Evolutionary conservation across 2,797 vertebrate genomes (phyloP).

Genomic region (Triplophysa bombifrons): DNA sequence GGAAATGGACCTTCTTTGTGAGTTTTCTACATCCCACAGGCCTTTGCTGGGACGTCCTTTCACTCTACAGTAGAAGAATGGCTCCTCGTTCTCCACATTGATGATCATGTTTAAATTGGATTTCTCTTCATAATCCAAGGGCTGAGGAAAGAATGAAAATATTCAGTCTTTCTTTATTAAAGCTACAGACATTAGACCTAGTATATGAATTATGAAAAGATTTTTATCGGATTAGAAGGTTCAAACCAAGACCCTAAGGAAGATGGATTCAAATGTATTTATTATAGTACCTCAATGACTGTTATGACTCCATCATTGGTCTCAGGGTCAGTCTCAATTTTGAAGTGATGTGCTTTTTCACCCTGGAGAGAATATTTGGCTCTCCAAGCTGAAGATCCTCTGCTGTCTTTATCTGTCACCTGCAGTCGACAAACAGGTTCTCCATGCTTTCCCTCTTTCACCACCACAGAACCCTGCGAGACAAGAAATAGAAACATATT

Average conservation of each 20-base stretch:
- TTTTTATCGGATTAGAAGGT: too few species aligned
- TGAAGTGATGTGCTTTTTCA: conserved; percentile 29
- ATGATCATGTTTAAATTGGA: conserved; percentile 2
- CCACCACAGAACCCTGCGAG: not conserved
- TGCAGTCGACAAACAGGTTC: conserved; percentile 28
- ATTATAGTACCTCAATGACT: conserved; percentile 21
- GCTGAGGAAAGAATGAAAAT: conserved; percentile 17
- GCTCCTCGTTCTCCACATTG: conserved; percentile 46
- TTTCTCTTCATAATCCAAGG: conserved; percentile 21
- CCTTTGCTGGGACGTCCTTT: not conserved
- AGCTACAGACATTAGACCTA: too few species aligned
- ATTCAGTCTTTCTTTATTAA: too few species aligned
- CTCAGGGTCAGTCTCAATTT: conserved; percentile 14
- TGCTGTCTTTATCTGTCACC: conserved; percentile 39
- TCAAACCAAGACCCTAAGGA: too few species aligned
- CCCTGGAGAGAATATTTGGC: conserved; percentile 37
- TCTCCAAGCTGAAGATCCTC: conserved; percentile 44
- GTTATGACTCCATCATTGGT: conserved; percentile 45
- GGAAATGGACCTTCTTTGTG: not conserved
- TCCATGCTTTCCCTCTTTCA: conserved; percentile 15
- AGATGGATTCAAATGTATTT: too few species aligned
- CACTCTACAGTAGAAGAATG: conserved; percentile 43
- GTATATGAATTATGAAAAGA: too few species aligned
- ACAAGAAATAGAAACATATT: not conserved
- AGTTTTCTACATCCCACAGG: conserved; percentile 48